These are phyloP conservation scores for Athene cunicularia DNA, from an alignment of 2,113 vertebrate genomes.

Conservation along the genomic window DNA sequence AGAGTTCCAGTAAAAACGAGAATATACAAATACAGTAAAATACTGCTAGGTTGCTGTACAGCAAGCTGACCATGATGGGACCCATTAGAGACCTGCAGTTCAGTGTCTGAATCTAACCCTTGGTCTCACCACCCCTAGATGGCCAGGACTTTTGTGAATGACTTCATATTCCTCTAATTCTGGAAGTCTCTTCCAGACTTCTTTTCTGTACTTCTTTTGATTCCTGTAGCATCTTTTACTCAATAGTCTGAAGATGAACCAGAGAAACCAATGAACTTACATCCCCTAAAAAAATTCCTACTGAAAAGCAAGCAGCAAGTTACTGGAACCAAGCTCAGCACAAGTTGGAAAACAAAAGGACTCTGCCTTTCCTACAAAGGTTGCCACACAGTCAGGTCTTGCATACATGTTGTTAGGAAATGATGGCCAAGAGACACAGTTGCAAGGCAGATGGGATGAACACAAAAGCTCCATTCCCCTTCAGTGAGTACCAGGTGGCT, in stretches of 20 bases:
- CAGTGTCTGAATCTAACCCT: not conserved
- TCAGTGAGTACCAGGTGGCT: not conserved
- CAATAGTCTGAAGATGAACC: not conserved
- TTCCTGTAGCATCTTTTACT: not conserved
- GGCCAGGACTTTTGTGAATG: not conserved
- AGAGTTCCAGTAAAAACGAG: not conserved
- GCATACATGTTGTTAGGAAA: not conserved
- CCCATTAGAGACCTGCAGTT: not conserved
- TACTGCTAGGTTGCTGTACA: not conserved
- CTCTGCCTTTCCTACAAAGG: not conserved
- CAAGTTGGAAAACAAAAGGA: not conserved
- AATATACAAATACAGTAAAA: not conserved
- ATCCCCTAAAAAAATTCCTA: not conserved
- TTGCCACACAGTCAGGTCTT: not conserved
- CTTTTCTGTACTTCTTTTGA: not conserved
- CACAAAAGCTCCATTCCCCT: not conserved
- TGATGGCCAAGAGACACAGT: not conserved
- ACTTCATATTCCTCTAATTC: not conserved
- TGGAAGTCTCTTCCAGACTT: not conserved
- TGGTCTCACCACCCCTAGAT: not conserved
- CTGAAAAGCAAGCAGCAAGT: not conserved
- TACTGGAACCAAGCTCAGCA: not conserved
- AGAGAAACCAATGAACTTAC: not conserved
- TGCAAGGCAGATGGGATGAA: not conserved
- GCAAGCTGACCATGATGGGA: not conserved